phyloP scores from a whole-genome alignment of 2,113 vertebrate genomes.

The Malaclemys terrapin region DNA sequence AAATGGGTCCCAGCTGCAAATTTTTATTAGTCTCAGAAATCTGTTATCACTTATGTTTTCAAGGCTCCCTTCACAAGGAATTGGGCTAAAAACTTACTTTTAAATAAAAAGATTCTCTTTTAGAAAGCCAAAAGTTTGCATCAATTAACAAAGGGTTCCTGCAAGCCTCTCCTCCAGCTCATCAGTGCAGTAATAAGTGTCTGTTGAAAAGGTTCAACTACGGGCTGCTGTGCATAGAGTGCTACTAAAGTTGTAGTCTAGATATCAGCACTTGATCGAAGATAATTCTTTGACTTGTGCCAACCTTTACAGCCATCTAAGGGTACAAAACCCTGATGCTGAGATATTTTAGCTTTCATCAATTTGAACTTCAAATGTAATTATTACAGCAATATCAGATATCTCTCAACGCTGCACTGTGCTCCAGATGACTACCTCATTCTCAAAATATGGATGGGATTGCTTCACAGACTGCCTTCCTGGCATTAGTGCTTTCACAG shows the following conservation, averaged over 20 bases:
- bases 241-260: not conserved
- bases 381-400: constrained; percentile 19
- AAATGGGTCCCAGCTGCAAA: not conserved
- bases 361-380: constrained; percentile 24
- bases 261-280: not conserved
- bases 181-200: not conserved
- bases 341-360: constrained; percentile 16
- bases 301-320: not conserved
- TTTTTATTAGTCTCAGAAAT: not conserved
- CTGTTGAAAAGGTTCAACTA: not conserved
- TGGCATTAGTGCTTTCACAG: not conserved
- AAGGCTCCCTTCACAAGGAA: not conserved
- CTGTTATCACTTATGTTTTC: not conserved
- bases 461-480: not conserved
- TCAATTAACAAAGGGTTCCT: not conserved
- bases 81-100: not conserved
- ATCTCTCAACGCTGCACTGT: not conserved
- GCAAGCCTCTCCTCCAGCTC: not conserved
- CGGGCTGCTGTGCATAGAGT: not conserved
- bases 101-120: not conserved
- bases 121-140: not conserved
- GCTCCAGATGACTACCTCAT: constrained; percentile 17
- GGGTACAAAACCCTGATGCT: not conserved
- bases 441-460: constrained; percentile 8
- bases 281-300: not conserved